Percentiles rank a stretch among this genome's conserved stretches.
Evolutionary conservation across 2,888 invertebrate species (phyloP).

Genomic region (Argyra leucocephala): DNA sequence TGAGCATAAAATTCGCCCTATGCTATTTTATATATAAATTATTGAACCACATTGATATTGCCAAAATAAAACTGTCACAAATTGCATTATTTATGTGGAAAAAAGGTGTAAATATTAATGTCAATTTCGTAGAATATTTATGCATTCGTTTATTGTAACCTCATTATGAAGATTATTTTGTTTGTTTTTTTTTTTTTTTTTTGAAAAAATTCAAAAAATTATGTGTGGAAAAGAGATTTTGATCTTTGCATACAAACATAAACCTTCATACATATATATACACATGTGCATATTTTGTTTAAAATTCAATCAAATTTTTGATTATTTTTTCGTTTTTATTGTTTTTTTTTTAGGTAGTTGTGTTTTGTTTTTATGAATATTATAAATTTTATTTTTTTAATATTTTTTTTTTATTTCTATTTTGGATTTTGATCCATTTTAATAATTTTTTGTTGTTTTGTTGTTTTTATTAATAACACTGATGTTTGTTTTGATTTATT

Average conservation of each 20-base stretch:
- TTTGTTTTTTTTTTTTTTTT: too few relatives aligned
- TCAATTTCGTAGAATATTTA: slow-evolving; percentile 6
- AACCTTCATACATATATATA: too few relatives aligned
- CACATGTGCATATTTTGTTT: too few relatives aligned
- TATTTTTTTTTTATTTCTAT: background rate
- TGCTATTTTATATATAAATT: slow-evolving; percentile 10
- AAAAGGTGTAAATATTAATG: slow-evolving; percentile 7
- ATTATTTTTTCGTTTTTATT: background rate
- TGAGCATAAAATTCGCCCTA: slow-evolving; percentile 5
- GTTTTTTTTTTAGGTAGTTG: background rate
- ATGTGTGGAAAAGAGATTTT: too few relatives aligned
- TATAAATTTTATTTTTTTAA: too few relatives aligned
- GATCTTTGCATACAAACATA: too few relatives aligned
- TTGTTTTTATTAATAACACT: background rate
- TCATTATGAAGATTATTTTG: background rate
- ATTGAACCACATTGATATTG: slow-evolving; percentile 7
- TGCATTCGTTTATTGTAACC: slow-evolving; percentile 6
- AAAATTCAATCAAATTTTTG: too few relatives aligned
- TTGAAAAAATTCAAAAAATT: too few relatives aligned
- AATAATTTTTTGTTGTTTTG: too few relatives aligned
- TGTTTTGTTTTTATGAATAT: background rate
- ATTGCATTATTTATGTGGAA: slow-evolving; percentile 10
- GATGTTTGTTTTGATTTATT: slow-evolving; percentile 6
- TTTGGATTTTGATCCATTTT: background rate
- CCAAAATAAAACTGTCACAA: slow-evolving; percentile 9